Base-by-base conservation (phyloP, 2,113 vertebrate species). In the Hemiscyllium ocellatum region DNA sequence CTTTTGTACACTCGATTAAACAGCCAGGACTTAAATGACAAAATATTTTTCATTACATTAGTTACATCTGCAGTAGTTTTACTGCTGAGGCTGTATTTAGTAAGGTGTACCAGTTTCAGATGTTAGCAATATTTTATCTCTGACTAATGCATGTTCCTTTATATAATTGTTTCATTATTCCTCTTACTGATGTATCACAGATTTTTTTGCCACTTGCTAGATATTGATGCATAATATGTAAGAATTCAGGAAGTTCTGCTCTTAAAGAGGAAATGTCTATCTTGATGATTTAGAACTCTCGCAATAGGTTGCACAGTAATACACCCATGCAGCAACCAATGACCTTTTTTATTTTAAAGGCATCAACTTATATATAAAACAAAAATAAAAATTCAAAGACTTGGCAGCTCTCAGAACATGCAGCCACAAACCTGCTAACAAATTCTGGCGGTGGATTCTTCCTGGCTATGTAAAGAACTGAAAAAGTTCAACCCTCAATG, bases 31-130 rank as follows among this genome's bases (percentile, higher is more conserved):
- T 95, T 95, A 95, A 95, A 95, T 95, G 94, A 95, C 94, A 95
- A 95, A 95, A 95, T 95, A 95, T 95, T 95, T 95, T 95, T 95
- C 94, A 95, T 95, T 95, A 95, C 94, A 95, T 95, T 95, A 95
- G 94, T 95, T 95, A 95, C 94, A 95, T 95, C 94, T 95, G 68
- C 94, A 95, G 94, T 95, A 76, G 94, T 95, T 95, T 95, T 70
- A 95, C 94, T 95, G 93, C 93, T 94, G 93, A 94, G 93, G 68
- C 93, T 70, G 93, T 94, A 72, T 95, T 95, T 95, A 72, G 94
- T 52, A 95, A 95, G 94, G 94, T 95, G 94, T 95, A 95, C 94
- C 26, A 29, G 68, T 95, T 72, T 69, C 94, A 95, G 94, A 95
- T 95, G 94, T 72, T 70, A 72, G 94, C 72, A 95, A 95, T 95